Base-by-base conservation (phyloP, 2,888 invertebrate genomes). In the Tetragnatha montana region DNA sequence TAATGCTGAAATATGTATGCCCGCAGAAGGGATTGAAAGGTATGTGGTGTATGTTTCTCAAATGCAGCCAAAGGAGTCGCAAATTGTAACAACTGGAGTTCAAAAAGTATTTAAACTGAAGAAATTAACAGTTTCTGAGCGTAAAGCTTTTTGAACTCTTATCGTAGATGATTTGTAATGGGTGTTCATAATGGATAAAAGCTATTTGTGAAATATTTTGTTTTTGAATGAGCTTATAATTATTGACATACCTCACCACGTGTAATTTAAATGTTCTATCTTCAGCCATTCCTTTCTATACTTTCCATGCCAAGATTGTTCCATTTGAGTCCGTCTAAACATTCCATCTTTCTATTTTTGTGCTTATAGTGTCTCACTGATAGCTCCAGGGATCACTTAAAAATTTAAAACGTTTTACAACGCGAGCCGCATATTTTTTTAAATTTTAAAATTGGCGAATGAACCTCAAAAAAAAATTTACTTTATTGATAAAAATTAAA, bases 141-240 rank as follows among this genome's bases (percentile, higher is more conserved):
- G 17, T 70, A 10, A 60, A 76, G 19, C 35, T 76, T 85, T 78
- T 19, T 49, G 71, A 85, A 78, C 85, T 85, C 85, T 85, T 35
- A 19, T 85, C 70, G 78, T 71, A 69, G 49, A 82, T 35, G 35
- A 35, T 17, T 8, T 17, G 60, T 60, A 10, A 8, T 60, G 73
- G 10, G 35, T 84, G 50, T 79, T 78, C 60, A 60, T 35, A 50
- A 78, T 78, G 69, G 17, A 22, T 35, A 84, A n/a, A 76, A 21
- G 74, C 79, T 86, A 51, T 79, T 74, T 86, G 80, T 86, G 68
- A 80, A 74, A 49, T 74, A 73, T 70, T 78, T 88, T 87, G 51
- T 82, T 83, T 88, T 88, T 78, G 79, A 74, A 88, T 88, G 88
- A 88, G 88, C 88, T 88, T 88, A 88, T 88, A 88, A 79, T 88